A percentile compares a stretch with the other conserved stretches of the same genome.
phyloP scores from a whole-genome alignment of 92 coral and sea anemone genomes.

The Plumapathes pennacea region DNA sequence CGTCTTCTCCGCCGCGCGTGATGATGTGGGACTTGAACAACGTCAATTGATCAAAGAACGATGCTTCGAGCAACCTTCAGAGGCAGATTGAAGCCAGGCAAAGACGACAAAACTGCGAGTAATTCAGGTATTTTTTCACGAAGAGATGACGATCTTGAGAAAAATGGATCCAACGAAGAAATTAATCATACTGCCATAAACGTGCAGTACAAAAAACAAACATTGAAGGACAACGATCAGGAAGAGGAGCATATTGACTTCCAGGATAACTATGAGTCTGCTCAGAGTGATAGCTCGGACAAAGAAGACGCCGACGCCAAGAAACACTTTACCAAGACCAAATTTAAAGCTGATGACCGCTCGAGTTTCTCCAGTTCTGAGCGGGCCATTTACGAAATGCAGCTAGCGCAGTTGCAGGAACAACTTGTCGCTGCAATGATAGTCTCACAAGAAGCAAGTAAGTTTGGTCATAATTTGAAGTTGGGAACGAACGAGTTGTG shows the following conservation, averaged over 20 bases:
- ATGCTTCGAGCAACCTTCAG: not conserved
- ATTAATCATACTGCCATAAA: not conserved
- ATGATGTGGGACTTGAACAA: too few species aligned
- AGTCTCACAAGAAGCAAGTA: constrained; percentile 84
- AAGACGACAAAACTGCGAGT: not conserved
- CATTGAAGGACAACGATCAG: not conserved
- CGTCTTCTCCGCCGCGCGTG: too few species aligned
- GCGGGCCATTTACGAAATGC: constrained; percentile 83
- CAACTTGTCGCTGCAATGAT: constrained; percentile 95
- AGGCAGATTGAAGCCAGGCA: not conserved
- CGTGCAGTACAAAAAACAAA: not conserved
- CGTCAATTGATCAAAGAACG: too few species aligned
- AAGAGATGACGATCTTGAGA: not conserved
- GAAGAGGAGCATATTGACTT: too few species aligned
- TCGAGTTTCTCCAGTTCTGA: constrained; percentile 59
- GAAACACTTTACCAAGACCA: not conserved
- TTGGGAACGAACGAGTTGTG: not conserved
- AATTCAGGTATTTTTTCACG: not conserved
- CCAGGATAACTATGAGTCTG: too few species aligned
- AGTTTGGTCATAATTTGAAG: not conserved
- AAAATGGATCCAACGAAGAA: not conserved
- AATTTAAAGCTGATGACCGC: not conserved
- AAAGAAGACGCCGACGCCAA: too few species aligned
- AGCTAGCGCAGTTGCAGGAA: constrained; percentile 89
- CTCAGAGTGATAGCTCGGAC: constrained; percentile 1